Evolutionary conservation across 2,113 vertebrate species (phyloP).

Genomic region (Chamaetylas fuelleborni): DNA sequence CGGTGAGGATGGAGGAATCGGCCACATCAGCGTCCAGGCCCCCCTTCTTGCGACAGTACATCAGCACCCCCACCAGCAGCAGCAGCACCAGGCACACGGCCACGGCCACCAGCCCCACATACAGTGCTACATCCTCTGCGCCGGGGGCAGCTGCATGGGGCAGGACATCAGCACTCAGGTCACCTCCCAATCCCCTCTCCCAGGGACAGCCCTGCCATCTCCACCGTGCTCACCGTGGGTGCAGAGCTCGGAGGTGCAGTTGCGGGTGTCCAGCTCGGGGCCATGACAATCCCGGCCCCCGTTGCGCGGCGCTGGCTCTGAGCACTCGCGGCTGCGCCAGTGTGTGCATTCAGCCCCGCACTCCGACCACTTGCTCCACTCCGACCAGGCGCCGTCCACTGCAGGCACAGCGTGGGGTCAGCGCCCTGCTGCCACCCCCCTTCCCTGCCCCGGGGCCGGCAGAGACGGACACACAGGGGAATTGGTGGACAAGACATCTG

Average conservation of each 20-base stretch:
- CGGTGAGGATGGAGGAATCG: slow-evolving; percentile 96
- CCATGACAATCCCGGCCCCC: slow-evolving; percentile 92
- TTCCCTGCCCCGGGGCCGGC: background rate
- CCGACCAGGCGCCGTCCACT: slow-evolving; percentile 95
- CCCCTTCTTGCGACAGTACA: slow-evolving; percentile 93
- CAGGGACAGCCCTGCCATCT: background rate
- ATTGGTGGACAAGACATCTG: background rate
- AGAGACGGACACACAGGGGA: slow-evolving; percentile 31
- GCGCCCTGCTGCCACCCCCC: background rate
- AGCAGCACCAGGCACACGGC: slow-evolving; percentile 91
- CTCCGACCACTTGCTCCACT: slow-evolving; percentile 96
- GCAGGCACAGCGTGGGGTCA: background rate
- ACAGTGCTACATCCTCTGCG: slow-evolving; percentile 90
- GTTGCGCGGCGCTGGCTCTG: slow-evolving; percentile 89
- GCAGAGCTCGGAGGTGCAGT: slow-evolving; percentile 95
- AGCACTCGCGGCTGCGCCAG: slow-evolving; percentile 95
- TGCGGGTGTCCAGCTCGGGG: slow-evolving; percentile 88
- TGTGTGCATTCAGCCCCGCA: slow-evolving; percentile 91
- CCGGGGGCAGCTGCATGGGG: slow-evolving; percentile 74
- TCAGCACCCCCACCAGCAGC: slow-evolving; percentile 88
- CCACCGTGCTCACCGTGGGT: slow-evolving; percentile 84
- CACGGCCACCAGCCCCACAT: slow-evolving; percentile 92
- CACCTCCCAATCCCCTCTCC: background rate
- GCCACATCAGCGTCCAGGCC: slow-evolving; percentile 93
- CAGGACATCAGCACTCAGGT: background rate